phyloP scores from a whole-genome alignment of 1,140 invertebrate species.

The Diprion similis region DNA sequence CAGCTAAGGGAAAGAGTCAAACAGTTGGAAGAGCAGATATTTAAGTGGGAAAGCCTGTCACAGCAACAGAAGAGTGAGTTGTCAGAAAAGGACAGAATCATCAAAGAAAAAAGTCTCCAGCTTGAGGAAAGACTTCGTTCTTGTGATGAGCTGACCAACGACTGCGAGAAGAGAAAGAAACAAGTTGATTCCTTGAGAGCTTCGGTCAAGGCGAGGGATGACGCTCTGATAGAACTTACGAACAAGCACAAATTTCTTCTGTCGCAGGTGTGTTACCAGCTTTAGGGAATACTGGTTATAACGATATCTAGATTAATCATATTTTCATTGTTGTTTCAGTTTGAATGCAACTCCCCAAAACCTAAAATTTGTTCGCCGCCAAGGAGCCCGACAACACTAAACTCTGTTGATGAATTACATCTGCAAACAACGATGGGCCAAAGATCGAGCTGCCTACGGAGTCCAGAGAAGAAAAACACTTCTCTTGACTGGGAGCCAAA shows the following conservation, averaged over 20 bases:
- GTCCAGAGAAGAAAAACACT: slow-evolving; percentile 34
- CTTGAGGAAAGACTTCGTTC: slow-evolving; percentile 49
- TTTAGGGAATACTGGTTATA: slow-evolving; percentile 3
- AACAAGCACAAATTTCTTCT: slow-evolving; percentile 54
- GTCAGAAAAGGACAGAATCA: slow-evolving; percentile 48
- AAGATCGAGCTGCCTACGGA: slow-evolving; percentile 33
- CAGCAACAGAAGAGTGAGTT: slow-evolving; percentile 51
- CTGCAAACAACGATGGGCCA: slow-evolving; percentile 36
- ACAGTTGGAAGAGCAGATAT: slow-evolving; percentile 57
- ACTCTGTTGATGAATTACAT: slow-evolving; percentile 30
- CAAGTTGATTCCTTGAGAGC: slow-evolving; percentile 52
- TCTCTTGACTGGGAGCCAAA: slow-evolving; percentile 42
- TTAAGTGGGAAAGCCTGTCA: slow-evolving; percentile 43
- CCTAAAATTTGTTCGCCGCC: slow-evolving; percentile 40
- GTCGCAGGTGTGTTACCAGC: slow-evolving; percentile 44
- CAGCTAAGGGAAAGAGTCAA: slow-evolving; percentile 43
- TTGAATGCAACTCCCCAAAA: slow-evolving; percentile 48
- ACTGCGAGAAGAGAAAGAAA: slow-evolving; percentile 55
- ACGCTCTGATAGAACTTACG: slow-evolving; percentile 54
- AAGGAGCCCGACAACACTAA: slow-evolving; percentile 43
- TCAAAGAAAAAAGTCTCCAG: slow-evolving; percentile 47
- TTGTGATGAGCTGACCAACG: slow-evolving; percentile 46
- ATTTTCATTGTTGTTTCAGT: slow-evolving; percentile 35
- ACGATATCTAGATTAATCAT: slow-evolving; percentile 6
- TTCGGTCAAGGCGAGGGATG: slow-evolving; percentile 54